Percentiles rank a stretch among this genome's conserved stretches.
These are phyloP conservation scores for Chanos chanos DNA, from an alignment of 2,797 vertebrate species.

Conservation along the genomic window DNA sequence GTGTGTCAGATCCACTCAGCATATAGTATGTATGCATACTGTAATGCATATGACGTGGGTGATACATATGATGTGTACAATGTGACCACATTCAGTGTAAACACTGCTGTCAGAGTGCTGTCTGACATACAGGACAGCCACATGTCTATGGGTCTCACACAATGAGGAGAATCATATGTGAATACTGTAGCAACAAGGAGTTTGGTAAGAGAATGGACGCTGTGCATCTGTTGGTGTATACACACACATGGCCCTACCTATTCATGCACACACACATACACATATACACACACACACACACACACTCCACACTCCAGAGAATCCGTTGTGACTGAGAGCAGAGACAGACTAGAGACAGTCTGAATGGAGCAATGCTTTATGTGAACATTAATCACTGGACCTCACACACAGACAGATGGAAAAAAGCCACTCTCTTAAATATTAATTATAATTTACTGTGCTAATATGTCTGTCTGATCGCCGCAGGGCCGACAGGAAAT, in stretches of 20 bases:
- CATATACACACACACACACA: slow-evolving; percentile 1
- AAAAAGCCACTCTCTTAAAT: slow-evolving; percentile 56
- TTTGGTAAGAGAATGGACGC: no score
- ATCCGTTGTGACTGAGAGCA: neutral
- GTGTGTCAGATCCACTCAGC: neutral
- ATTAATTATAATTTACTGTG: slow-evolving; percentile 61
- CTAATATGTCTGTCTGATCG: slow-evolving; percentile 52
- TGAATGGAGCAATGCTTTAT: slow-evolving; percentile 9
- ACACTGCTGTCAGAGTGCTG: no score
- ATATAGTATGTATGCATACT: neutral
- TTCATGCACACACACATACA: neutral
- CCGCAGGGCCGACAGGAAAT: slow-evolving; percentile 27
- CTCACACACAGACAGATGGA: slow-evolving; percentile 53
- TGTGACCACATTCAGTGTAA: no score
- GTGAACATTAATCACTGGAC: slow-evolving; percentile 47
- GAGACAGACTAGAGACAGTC: slow-evolving; percentile 35
- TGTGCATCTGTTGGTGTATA: no score
- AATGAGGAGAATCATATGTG: neutral
- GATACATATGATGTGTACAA: no score
- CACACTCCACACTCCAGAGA: neutral
- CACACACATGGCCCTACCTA: neutral
- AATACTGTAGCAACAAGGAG: neutral
- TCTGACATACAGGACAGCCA: neutral
- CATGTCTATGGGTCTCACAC: neutral
- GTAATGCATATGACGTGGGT: neutral